phyloP scores from a whole-genome alignment of 2,888 invertebrate genomes.

The Euplexia lucipara region DNA sequence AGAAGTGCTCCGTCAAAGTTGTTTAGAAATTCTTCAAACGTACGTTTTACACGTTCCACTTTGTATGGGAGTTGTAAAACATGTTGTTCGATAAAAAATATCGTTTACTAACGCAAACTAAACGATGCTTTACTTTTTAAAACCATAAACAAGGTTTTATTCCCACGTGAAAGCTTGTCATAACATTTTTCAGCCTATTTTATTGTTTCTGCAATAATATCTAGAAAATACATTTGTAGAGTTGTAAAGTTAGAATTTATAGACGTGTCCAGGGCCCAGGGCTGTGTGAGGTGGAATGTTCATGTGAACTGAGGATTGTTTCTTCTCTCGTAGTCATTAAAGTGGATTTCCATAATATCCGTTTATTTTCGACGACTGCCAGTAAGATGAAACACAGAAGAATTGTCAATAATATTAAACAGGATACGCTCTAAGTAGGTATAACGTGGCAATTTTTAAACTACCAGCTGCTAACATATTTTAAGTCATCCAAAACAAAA shows the following conservation, averaged over 20 bases:
- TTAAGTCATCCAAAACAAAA: conserved; percentile 15
- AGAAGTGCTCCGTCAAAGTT: conserved; percentile 14
- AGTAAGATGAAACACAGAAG: not conserved
- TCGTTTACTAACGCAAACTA: conserved; percentile 37
- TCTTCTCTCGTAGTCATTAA: not conserved
- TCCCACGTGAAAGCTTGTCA: conserved; percentile 51
- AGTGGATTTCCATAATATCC: not conserved
- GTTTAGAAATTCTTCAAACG: conserved; percentile 33
- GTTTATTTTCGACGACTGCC: no score
- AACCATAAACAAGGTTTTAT: conserved; percentile 56
- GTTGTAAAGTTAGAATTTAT: conserved; percentile 52
- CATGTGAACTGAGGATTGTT: not conserved
- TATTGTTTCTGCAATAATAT: conserved; percentile 53
- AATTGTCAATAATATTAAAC: not conserved
- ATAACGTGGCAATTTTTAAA: not conserved
- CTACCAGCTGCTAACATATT: conserved; percentile 17
- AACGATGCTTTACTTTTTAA: conserved; percentile 47
- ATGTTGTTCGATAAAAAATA: conserved; percentile 22
- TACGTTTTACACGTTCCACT: conserved; percentile 30
- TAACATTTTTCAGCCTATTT: conserved; percentile 58
- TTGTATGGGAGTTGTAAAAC: conserved; percentile 41
- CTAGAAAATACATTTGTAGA: conserved; percentile 48
- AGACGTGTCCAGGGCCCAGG: conserved; percentile 36
- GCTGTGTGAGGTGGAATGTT: conserved; percentile 12
- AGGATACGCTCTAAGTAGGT: not conserved